These are phyloP conservation scores for Sebastes aleutianus DNA, from an alignment of 2,797 vertebrate species.

Conservation along the genomic window DNA sequence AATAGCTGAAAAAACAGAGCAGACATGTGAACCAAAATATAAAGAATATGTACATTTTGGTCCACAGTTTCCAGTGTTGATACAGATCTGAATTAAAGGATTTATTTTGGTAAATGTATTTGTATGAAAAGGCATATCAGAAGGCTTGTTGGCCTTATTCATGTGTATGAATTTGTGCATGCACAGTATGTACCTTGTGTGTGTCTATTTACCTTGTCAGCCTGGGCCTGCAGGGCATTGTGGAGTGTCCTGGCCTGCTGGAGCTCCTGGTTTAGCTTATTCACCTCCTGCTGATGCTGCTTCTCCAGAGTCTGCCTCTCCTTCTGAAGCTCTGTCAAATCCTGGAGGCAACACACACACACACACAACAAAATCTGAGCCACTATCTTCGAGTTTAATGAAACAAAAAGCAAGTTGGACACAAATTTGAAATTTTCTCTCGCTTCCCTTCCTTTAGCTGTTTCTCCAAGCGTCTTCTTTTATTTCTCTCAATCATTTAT, in stretches of 20 bases:
- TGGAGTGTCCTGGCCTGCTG: conserved; percentile 82
- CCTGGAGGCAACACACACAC: conserved; percentile 59
- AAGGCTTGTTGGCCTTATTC: not conserved
- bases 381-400: not conserved
- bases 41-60: not conserved
- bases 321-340: conserved; percentile 80
- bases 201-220: conserved; percentile 77
- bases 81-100: not conserved
- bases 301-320: conserved; percentile 78
- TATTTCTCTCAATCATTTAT: not conserved
- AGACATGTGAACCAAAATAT: conserved; percentile 1
- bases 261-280: conserved; percentile 83
- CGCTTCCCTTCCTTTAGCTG: not conserved
- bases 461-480: not conserved
- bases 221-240: conserved; percentile 82
- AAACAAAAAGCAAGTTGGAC: not conserved
- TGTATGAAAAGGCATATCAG: not conserved
- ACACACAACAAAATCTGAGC: not conserved
- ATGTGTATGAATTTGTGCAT: not conserved
- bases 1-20: conserved; percentile 44
- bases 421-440: not conserved
- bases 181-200: not conserved
- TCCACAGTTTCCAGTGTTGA: not conserved
- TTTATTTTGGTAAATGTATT: not conserved
- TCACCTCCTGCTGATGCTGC: conserved; percentile 81